A percentile compares a stretch with the other conserved stretches of the same genome.
These are phyloP conservation scores for Zoanthus sociatus DNA, from an alignment of 92 coral and sea anemone species.

Conservation along the genomic window DNA sequence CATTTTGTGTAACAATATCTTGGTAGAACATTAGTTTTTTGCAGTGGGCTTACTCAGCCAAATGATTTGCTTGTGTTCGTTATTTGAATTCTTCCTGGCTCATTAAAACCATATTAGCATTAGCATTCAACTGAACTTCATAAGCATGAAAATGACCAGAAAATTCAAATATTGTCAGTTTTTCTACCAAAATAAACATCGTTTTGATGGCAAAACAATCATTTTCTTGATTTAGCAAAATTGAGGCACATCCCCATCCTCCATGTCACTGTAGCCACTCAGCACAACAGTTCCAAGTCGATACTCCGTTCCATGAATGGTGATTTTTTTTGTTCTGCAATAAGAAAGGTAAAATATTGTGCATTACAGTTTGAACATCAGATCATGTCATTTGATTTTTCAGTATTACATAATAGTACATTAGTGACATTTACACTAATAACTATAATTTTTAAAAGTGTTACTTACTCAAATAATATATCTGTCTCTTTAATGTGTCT, in stretches of 20 bases:
- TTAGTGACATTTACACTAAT: background rate
- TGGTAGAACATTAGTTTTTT: constrained; percentile 51
- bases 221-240: constrained; percentile 56
- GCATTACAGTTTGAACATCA: constrained; percentile 21
- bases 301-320: constrained; percentile 68
- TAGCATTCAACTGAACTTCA: constrained; percentile 47
- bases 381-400: constrained; percentile 1
- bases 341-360: constrained; percentile 8
- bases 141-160: constrained; percentile 56
- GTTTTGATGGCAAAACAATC: constrained; percentile 26
- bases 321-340: constrained; percentile 58
- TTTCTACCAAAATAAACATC: constrained; percentile 39
- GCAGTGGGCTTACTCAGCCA: constrained; percentile 38
- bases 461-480: background rate
- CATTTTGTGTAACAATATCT: constrained; percentile 41
- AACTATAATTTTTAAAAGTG: background rate
- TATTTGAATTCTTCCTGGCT: constrained; percentile 42
- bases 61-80: constrained; percentile 31
- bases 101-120: constrained; percentile 35
- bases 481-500: constrained; percentile 3
- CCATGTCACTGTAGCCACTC: constrained; percentile 32
- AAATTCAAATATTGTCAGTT: constrained; percentile 39
- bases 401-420: constrained; percentile 8
- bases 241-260: constrained; percentile 53
- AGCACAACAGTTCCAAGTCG: constrained; percentile 60